Evolutionary conservation across 1,140 invertebrate species (phyloP), one percentile per base, ranked within the genome.

Genomic region (Bombus waltoni): DNA sequence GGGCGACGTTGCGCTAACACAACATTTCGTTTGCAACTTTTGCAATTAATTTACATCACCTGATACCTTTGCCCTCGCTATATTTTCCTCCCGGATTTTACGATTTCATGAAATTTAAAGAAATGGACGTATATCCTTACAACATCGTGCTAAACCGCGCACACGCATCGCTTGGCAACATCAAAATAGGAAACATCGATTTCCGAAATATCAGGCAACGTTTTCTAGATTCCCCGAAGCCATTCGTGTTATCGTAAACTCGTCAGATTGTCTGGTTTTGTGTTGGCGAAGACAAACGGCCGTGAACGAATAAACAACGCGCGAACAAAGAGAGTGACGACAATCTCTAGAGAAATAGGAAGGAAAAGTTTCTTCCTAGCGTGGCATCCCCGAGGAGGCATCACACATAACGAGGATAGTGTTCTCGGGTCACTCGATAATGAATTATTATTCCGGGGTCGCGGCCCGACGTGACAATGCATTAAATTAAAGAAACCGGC

Each of bases 331-430:
- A 47, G 85, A 22, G 38, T n/a, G 71, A 84, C 22, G 28, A 25
- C 11, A 53, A 85, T 87, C 74, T 74, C 86, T 44, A 38, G 85
- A 81, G 81, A 90, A 89, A 89, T 85, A 87, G 22, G 42, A 57
- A 59, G 44, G 70, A 47, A 73, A 84, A 84, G 81, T 75, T 87
- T 84, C 81, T 71, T 42, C 59, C 6, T 74, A n/a, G 25, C 44
- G 2, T n/a, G 18, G 22, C 4, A 68, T 87, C 71, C 74, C 80
- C 35, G 8, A 62, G 44, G 79, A 59, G 47, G 62, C 73, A 73
- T 42, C 38, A 3, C 40, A 15, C 11, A 10, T 74, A 81, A 77
- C 62, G 42, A 59, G n/a, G 47, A 75, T 47, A 66, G 68, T 44
- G 35, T 65, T 40, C 28, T 65, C n/a, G 13, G 44, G 40, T 62